Percentiles rank a stretch among this genome's conserved stretches.
Conservation (phyloP, 2,797 vertebrate genomes). For the Peromyscus aztecus region DNA sequence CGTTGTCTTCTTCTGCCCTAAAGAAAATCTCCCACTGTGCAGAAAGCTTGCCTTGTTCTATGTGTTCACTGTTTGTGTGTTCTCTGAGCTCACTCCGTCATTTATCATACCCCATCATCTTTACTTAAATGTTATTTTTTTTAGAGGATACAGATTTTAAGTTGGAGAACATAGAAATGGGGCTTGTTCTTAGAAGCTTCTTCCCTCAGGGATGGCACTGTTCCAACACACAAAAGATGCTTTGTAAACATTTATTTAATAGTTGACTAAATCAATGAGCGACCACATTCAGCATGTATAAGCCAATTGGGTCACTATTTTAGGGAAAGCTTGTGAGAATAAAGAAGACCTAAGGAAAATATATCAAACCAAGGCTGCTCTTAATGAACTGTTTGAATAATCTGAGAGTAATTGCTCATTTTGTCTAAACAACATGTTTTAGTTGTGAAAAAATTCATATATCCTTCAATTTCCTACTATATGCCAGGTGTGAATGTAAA, state of each 20-base stretch:
- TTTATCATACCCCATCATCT: neutral
- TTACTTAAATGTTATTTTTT: neutral
- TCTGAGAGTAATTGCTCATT: neutral
- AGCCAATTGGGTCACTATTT: slow-evolving; percentile 29
- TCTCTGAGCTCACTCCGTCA: neutral
- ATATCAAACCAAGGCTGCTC: neutral
- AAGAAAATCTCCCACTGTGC: neutral
- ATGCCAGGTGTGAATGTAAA: neutral
- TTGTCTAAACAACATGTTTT: slow-evolving; percentile 18
- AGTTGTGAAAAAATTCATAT: slow-evolving; percentile 55
- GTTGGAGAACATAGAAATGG: neutral
- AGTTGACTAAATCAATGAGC: neutral
- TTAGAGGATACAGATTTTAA: neutral
- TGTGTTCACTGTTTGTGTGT: neutral
- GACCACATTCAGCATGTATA: neutral
- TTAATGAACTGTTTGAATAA: slow-evolving; percentile 65
- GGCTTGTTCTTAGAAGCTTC: neutral
- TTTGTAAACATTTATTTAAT: slow-evolving; percentile 60
- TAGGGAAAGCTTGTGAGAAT: slow-evolving; percentile 4
- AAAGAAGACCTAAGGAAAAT: slow-evolving; percentile 27
- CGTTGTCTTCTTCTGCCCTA: neutral
- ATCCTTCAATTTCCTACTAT: slow-evolving; percentile 11
- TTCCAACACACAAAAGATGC: slow-evolving; percentile 28
- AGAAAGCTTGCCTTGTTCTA: neutral
- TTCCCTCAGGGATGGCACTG: neutral